These are phyloP conservation scores for Microtus richardsoni DNA, from an alignment of 2,113 vertebrate species.

Conservation along the genomic window DNA sequence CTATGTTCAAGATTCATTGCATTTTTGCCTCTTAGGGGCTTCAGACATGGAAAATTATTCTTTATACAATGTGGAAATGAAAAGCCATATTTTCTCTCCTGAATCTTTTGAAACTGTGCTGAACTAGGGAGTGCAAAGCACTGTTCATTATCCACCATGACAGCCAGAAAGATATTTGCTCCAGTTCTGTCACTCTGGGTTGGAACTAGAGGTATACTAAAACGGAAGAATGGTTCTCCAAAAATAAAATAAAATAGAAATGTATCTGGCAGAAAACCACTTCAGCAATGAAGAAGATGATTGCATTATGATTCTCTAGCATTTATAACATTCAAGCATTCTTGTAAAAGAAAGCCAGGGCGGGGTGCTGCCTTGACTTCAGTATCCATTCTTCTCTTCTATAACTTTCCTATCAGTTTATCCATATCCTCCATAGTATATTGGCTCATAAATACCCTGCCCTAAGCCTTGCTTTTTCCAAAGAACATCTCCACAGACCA, in stretches of 20 bases:
- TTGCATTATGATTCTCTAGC: not conserved
- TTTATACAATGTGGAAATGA: not conserved
- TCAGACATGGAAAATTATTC: not conserved
- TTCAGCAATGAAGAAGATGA: constrained; percentile 20
- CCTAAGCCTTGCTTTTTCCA: not conserved
- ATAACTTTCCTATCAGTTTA: not conserved
- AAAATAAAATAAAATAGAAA: constrained; percentile 42
- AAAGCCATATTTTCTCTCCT: not conserved
- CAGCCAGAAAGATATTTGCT: not conserved
- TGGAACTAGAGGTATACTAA: not conserved
- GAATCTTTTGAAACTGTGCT: not conserved
- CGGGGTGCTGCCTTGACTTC: not conserved
- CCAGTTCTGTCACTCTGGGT: not conserved
- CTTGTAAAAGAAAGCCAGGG: constrained; percentile 19
- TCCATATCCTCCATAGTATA: not conserved
- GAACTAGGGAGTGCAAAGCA: not conserved
- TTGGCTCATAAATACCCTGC: not conserved
- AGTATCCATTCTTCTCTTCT: not conserved
- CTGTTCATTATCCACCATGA: not conserved
- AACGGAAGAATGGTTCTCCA: not conserved
- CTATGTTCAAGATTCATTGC: not conserved
- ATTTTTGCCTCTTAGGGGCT: not conserved
- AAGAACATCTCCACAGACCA: not conserved
- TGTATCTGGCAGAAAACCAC: not conserved
- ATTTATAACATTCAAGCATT: not conserved